phyloP scores from a whole-genome alignment of 2,888 invertebrate species.

The Sminthurinus aureus region DNA sequence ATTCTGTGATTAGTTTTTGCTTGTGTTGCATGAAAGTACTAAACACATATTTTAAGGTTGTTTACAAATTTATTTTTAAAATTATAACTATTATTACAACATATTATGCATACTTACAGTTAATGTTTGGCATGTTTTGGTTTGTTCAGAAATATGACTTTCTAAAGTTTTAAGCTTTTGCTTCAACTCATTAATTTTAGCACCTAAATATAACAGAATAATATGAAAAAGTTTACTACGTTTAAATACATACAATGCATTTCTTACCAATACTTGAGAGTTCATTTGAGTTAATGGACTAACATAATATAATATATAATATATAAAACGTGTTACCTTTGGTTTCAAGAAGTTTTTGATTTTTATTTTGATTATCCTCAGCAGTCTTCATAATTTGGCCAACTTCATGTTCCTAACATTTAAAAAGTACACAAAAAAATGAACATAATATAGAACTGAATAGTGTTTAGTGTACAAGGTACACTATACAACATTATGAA shows the following conservation, averaged over 20 bases:
- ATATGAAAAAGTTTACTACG: neutral
- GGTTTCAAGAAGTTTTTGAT: slow-evolving; percentile 6
- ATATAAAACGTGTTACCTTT: neutral
- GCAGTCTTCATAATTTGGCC: slow-evolving; percentile 33
- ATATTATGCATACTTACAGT: neutral
- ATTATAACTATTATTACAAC: too few species aligned
- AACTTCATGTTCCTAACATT: slow-evolving; percentile 41
- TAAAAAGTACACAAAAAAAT: neutral
- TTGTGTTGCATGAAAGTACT: neutral
- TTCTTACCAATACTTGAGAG: too few species aligned
- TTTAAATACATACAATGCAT: too few species aligned
- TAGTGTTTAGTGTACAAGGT: too few species aligned
- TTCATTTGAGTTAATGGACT: too few species aligned
- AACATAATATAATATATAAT: too few species aligned
- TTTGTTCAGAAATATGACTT: slow-evolving; percentile 11
- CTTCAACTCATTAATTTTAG: slow-evolving; percentile 24
- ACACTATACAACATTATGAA: too few species aligned
- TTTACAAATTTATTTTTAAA: too few species aligned
- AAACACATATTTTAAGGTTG: neutral
- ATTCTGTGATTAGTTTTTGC: neutral
- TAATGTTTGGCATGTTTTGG: slow-evolving; percentile 5
- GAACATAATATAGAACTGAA: neutral
- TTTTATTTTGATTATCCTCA: slow-evolving; percentile 14
- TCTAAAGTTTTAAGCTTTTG: neutral
- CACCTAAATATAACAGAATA: slow-evolving; percentile 22